phyloP scores from a whole-genome alignment of 2,888 invertebrate genomes.

The Plutella xylostella region DNA sequence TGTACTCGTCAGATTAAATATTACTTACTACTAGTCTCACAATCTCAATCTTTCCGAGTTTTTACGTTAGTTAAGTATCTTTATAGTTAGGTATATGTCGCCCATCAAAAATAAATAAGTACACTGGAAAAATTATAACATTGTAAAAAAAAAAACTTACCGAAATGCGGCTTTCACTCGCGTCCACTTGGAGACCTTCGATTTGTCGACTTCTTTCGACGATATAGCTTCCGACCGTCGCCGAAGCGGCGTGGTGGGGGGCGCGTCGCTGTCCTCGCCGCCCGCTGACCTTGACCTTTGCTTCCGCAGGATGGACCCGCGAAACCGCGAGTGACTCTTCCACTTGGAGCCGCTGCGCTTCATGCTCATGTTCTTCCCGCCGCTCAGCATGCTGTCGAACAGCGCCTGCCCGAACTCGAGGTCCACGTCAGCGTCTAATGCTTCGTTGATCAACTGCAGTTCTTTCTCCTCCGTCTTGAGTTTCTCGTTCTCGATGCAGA shows the following conservation, averaged over 20 bases:
- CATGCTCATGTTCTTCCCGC: slow-evolving; percentile 58
- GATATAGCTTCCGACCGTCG: slow-evolving; percentile 52
- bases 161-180: slow-evolving; percentile 90
- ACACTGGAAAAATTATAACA: too few relatives aligned
- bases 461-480: slow-evolving; percentile 46
- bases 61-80: too few relatives aligned
- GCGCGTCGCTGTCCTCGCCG: slow-evolving; percentile 67
- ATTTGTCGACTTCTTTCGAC: slow-evolving; percentile 56
- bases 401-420: slow-evolving; percentile 73
- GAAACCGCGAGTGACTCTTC: slow-evolving; percentile 52
- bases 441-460: slow-evolving; percentile 52
- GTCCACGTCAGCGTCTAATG: slow-evolving; percentile 70
- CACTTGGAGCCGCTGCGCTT: slow-evolving; percentile 64
- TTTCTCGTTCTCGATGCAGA: slow-evolving; percentile 47
- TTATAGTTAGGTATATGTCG: too few relatives aligned
- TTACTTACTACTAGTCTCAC: too few relatives aligned
- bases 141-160: slow-evolving; percentile 61
- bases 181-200: slow-evolving; percentile 88
- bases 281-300: slow-evolving; percentile 78
- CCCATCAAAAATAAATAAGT: too few relatives aligned
- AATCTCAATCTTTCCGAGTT: too few relatives aligned
- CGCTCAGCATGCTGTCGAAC: slow-evolving; percentile 73
- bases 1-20: too few relatives aligned
- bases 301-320: slow-evolving; percentile 64
- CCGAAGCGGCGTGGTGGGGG: slow-evolving; percentile 46